Percentiles rank a stretch among this genome's conserved stretches.
Conservation (phyloP, 2,113 vertebrate genomes). For the Mohoua ochrocephala region DNA sequence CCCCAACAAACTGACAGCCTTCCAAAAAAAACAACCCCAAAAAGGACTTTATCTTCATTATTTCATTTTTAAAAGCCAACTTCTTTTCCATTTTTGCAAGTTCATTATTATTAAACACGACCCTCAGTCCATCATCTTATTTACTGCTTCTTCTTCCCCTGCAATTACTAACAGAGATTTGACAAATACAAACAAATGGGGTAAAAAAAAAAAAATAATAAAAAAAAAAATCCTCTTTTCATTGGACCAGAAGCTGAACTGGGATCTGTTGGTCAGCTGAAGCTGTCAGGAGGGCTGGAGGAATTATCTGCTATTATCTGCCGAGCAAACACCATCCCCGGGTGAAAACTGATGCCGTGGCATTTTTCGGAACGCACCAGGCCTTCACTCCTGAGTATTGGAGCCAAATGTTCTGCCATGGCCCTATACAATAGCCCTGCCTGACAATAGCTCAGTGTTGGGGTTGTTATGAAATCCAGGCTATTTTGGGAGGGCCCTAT, state of each 20-base stretch:
- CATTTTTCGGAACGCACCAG: conserved; percentile 11
- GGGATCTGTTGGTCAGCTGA: conserved; percentile 27
- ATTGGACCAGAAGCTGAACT: not conserved
- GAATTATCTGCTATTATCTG: conserved; percentile 56
- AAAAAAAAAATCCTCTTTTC: not conserved
- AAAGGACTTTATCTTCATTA: not conserved
- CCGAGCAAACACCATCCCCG: not conserved
- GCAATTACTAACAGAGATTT: not conserved
- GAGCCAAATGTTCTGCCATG: conserved; percentile 52
- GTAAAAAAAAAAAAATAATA: not conserved
- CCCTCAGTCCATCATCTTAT: not conserved
- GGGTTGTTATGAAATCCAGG: conserved; percentile 45
- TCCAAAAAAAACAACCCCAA: not conserved
- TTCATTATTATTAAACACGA: not conserved
- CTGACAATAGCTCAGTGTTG: conserved; percentile 40
- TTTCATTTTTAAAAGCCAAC: not conserved
- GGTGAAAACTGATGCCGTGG: conserved; percentile 31
- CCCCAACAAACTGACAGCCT: too few species aligned
- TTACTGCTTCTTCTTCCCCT: not conserved
- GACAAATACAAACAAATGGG: not conserved
- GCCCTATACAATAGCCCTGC: conserved; percentile 29
- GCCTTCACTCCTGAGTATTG: not conserved
- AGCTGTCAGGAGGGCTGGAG: conserved; percentile 30
- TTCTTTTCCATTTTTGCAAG: rapidly evolving
- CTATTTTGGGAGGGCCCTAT: conserved; percentile 60